Conservation (phyloP, 2,888 invertebrate species). For the Ophion costatus region DNA sequence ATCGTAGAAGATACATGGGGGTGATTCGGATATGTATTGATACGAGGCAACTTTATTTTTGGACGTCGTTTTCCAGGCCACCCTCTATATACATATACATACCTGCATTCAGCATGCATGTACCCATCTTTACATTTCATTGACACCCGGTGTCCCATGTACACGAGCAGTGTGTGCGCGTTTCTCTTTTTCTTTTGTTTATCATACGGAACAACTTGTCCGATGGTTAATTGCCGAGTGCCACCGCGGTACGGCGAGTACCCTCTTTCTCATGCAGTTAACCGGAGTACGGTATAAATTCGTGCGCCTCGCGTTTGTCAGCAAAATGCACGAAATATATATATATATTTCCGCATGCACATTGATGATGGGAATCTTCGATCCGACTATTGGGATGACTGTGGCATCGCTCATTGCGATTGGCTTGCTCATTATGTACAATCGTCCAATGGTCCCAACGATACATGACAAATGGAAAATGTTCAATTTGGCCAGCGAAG, state of each 20-base stretch:
- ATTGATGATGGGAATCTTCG: too few relatives aligned
- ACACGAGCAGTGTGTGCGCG: slow-evolving; percentile 25
- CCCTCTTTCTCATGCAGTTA: slow-evolving; percentile 77
- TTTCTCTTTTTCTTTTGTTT: slow-evolving; percentile 75
- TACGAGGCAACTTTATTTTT: too few relatives aligned
- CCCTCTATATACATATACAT: background rate
- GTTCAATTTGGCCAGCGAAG: too few relatives aligned
- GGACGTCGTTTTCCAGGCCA: background rate
- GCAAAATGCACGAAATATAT: background rate
- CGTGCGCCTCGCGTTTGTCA: background rate
- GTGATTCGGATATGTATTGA: too few relatives aligned
- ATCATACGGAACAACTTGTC: slow-evolving; percentile 76
- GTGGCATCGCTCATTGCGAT: too few relatives aligned
- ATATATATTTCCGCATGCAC: background rate
- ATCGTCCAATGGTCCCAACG: too few relatives aligned
- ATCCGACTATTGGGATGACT: too few relatives aligned
- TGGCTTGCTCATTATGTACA: too few relatives aligned
- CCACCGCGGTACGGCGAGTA: slow-evolving; percentile 65
- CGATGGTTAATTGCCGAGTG: slow-evolving; percentile 79
- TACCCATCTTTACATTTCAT: background rate
- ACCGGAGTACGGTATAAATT: slow-evolving; percentile 64
- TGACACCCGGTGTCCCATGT: background rate
- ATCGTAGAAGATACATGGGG: background rate
- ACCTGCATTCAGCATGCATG: background rate
- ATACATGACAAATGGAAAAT: too few relatives aligned